These are phyloP conservation scores for Platycheirus rosarum DNA, from an alignment of 2,888 invertebrate genomes.

Conservation along the genomic window DNA sequence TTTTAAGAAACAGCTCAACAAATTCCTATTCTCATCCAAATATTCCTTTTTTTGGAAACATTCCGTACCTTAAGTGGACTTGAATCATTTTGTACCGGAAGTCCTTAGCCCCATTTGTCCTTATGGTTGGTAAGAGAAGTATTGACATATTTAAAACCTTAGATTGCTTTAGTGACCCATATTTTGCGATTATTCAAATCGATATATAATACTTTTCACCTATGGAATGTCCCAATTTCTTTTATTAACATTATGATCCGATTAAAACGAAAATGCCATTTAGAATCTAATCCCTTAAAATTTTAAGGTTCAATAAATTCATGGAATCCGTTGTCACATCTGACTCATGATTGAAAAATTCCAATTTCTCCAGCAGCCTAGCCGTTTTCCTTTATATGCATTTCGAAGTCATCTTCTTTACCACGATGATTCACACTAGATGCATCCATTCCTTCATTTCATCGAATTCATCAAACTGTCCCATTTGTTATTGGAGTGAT, in stretches of 20 bases:
- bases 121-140: too few species aligned
- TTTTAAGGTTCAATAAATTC: slow-evolving; percentile 16
- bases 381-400: neutral
- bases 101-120: too few species aligned
- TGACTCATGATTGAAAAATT: slow-evolving; percentile 11
- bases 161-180: neutral
- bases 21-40: too few species aligned
- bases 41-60: too few species aligned
- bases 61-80: too few species aligned
- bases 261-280: slow-evolving; percentile 3
- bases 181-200: neutral
- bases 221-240: neutral
- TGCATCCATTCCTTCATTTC: slow-evolving; percentile 21
- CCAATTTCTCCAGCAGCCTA: neutral
- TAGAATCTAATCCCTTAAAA: slow-evolving; percentile 8
- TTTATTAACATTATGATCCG: slow-evolving; percentile 6
- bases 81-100: too few species aligned
- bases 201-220: neutral
- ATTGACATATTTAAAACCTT: too few species aligned
- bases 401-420: neutral
- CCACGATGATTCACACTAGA: slow-evolving; percentile 37
- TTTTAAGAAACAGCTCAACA: too few species aligned
- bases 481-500: slow-evolving; percentile 16
- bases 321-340: slow-evolving; percentile 14
- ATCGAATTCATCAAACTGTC: slow-evolving; percentile 53